phyloP scores from a whole-genome alignment of 2,888 invertebrate genomes.

The Agapetus fuscipes region DNA sequence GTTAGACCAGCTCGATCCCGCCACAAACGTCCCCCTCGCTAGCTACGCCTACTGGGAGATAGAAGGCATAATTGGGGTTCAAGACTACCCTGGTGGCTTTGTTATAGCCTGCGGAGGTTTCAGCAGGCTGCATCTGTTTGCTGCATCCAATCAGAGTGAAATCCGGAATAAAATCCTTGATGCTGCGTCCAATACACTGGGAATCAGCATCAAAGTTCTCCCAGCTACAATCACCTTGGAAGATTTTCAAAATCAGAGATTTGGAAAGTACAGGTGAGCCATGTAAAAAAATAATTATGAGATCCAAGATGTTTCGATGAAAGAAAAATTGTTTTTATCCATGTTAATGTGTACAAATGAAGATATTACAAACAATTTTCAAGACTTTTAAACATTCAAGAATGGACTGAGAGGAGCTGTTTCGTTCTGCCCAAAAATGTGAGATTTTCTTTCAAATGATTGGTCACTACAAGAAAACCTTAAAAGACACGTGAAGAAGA shows the following conservation, averaged over 20 bases:
- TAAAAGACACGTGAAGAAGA: no score
- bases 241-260: constrained; percentile 76
- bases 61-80: constrained; percentile 53
- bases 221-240: constrained; percentile 76
- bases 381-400: no score
- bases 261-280: constrained; percentile 81
- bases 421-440: no score
- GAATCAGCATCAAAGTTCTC: constrained; percentile 72
- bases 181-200: constrained; percentile 69
- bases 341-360: no score
- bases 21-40: constrained; percentile 71
- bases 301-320: no score
- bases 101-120: constrained; percentile 87
- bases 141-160: constrained; percentile 73
- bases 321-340: no score
- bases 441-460: no score
- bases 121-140: constrained; percentile 85
- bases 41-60: constrained; percentile 41
- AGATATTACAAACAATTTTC: no score
- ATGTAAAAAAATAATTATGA: neutral
- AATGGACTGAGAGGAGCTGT: no score
- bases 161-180: constrained; percentile 82
- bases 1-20: constrained; percentile 84
- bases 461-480: no score
- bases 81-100: constrained; percentile 88